Evolutionary conservation across 2,888 invertebrate species (phyloP).

Genomic region (Netelia fuscicornis): DNA sequence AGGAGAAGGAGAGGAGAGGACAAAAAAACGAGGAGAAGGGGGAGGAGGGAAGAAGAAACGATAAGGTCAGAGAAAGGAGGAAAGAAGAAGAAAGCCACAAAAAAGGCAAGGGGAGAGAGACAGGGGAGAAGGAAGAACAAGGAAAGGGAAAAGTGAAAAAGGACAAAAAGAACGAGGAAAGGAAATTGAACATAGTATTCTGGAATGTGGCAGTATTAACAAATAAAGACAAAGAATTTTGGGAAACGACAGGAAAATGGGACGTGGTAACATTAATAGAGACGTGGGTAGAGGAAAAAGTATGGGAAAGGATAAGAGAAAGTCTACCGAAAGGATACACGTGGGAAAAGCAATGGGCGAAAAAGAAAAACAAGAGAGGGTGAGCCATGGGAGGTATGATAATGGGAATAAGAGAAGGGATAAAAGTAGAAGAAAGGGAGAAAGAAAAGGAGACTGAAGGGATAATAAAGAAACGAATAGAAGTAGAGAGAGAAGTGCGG

Average conservation of each 20-base stretch:
- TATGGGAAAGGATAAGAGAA: background rate
- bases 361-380: background rate
- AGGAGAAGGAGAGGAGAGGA: too few relatives aligned
- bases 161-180: background rate
- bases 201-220: background rate
- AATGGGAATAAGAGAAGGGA: conserved; percentile 3
- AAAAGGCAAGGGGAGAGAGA: background rate
- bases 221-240: background rate
- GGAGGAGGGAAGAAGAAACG: background rate
- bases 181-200: background rate
- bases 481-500: conserved; percentile 12
- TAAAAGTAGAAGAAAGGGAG: background rate
- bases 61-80: background rate
- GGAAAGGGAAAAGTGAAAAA: background rate
- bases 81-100: background rate
- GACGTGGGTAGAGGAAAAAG: background rate
- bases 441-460: background rate
- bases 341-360: background rate
- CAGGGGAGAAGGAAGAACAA: background rate
- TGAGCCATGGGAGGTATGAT: background rate
- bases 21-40: too few relatives aligned
- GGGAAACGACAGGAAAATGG: background rate
- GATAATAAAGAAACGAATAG: conserved; percentile 3
- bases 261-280: background rate
- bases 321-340: background rate